Percentiles rank a stretch among this genome's conserved stretches.
phyloP scores from a whole-genome alignment of 2,797 vertebrate genomes.

The Urosaurus nigricauda region DNA sequence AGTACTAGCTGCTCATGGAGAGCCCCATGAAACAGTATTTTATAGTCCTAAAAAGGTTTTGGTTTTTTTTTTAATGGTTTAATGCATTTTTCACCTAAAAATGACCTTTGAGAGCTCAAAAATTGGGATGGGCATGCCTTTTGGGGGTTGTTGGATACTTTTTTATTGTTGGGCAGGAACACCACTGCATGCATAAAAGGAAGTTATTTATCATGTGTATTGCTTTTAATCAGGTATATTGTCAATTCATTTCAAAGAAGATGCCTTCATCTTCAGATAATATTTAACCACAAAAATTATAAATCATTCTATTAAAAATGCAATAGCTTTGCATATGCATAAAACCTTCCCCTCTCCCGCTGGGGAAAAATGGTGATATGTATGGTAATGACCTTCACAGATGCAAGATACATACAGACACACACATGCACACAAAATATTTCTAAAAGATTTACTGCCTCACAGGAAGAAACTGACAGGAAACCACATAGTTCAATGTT shows the following conservation, averaged over 20 bases:
- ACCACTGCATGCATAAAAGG: neutral
- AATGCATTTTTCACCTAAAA: no score
- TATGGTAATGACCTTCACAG: neutral
- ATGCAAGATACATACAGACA: neutral
- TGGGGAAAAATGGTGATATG: neutral
- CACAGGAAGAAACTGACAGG: neutral
- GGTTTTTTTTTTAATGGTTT: no score
- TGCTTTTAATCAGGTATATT: slow-evolving; percentile 11
- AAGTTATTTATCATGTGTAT: neutral
- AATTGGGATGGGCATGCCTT: neutral
- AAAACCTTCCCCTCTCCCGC: neutral
- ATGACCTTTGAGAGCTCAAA: no score
- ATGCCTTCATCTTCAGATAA: slow-evolving; percentile 4
- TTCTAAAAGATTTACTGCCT: neutral
- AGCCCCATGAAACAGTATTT: neutral
- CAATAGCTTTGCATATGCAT: neutral
- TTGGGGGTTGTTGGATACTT: neutral
- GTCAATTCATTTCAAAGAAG: neutral
- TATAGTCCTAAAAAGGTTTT: no score
- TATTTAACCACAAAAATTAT: neutral
- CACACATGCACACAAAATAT: neutral
- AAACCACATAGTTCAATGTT: neutral
- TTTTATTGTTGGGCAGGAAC: neutral
- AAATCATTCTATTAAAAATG: slow-evolving; percentile 25
- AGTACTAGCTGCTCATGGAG: neutral